Percentiles rank a stretch among this genome's conserved stretches.
These are phyloP conservation scores for Oophaga sylvatica DNA, from an alignment of 2,797 vertebrate species.

Conservation along the genomic window DNA sequence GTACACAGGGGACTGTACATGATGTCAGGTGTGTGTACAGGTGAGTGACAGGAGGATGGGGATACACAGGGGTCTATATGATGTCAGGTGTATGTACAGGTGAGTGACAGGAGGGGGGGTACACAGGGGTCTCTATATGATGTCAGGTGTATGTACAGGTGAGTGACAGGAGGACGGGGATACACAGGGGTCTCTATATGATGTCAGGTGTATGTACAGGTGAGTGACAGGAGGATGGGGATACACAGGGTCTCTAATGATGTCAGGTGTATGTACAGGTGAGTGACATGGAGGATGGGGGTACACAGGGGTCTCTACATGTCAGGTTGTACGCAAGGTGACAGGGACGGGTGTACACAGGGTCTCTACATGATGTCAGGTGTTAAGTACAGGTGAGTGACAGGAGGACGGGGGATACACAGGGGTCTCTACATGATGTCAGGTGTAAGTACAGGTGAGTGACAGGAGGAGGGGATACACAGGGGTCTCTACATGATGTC, in stretches of 20 bases:
- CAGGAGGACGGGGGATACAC: neutral
- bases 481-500: neutral
- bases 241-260: conserved; percentile 12
- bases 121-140: neutral
- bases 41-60: too few species aligned
- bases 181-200: neutral
- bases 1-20: too few species aligned
- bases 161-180: neutral
- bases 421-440: neutral
- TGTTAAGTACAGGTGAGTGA: conserved; percentile 10
- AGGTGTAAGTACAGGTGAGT: conserved; percentile 12
- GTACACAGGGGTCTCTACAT: neutral
- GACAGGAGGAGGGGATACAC: neutral
- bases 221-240: neutral
- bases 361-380: neutral
- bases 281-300: neutral
- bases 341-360: neutral
- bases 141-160: neutral
- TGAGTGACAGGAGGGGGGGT: neutral
- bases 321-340: neutral
- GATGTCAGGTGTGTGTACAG: too few species aligned
- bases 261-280: conserved; percentile 11
- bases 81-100: conserved; percentile 1
- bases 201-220: neutral
- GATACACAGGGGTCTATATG: too few species aligned